Evolutionary conservation across 2,113 vertebrate genomes (phyloP).

Genomic region (Mastomys natalensis): DNA sequence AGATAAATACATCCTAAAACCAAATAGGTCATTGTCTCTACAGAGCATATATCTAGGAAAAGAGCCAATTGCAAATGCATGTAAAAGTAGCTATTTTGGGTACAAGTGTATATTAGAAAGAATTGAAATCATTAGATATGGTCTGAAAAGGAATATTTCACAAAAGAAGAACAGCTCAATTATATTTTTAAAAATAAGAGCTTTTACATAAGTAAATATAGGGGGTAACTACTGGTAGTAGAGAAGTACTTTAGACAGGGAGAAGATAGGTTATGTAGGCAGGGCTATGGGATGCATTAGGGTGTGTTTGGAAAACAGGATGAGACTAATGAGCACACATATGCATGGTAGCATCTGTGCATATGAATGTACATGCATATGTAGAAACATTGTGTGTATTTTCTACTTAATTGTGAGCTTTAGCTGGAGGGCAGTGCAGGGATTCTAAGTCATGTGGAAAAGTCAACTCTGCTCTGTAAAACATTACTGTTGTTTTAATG

Average conservation of each 20-base stretch:
- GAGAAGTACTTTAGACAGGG: fast-evolving
- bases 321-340: background rate
- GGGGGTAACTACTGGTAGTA: background rate
- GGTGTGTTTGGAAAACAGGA: background rate
- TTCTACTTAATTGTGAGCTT: background rate
- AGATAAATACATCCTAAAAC: background rate
- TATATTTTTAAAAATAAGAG: background rate
- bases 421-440: no score
- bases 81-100: background rate
- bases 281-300: no score
- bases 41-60: background rate
- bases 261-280: background rate
- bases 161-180: background rate
- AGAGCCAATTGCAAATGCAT: background rate
- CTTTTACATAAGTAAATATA: background rate
- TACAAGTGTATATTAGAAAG: background rate
- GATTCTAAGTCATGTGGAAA: background rate
- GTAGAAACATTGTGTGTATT: background rate
- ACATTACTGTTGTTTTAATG: background rate
- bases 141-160: background rate
- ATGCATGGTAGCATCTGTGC: background rate
- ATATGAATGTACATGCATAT: background rate
- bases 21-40: background rate
- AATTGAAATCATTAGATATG: background rate
- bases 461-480: background rate